Base-by-base conservation (phyloP, 2,888 invertebrate genomes). In the Serripes groenlandicus region DNA sequence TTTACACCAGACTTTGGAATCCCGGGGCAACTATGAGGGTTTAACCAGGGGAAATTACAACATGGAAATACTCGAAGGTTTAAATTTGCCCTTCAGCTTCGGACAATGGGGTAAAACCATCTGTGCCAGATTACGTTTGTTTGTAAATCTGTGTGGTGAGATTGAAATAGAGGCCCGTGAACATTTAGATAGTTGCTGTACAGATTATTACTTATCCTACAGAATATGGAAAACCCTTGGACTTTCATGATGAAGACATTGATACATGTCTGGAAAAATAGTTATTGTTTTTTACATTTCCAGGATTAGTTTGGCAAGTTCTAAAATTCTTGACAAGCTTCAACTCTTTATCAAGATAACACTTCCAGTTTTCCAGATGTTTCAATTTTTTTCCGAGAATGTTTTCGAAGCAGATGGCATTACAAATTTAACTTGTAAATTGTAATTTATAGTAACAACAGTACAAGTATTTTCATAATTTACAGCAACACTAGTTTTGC, bases 21-120 rank as follows among this genome's bases (percentile, higher is more conserved):
- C 78, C 21, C 21, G 86, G 34, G 86, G 86, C 26, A 86, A 86
- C 42, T 86, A 60, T 68, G 86, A 86, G 42, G 81, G 86, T 15
- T 79, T 77, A 0, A 37, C 34, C 15, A 86, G 81, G 37, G 85
- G 85, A 35, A 30, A 66, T 7, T 85, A 82, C 32, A 86, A 86
- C 54, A 34, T 79, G 30, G 79, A 86, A 23, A 60, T 86, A 3
- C 28, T 86, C 0, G 68, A 78, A 18, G 60, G 64, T 28, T 64
- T 78, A 21, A 64, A 75, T 42, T 32, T 83, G 28, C 78, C 86
- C 15, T 78, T 76, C 73, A 60, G 37, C 3, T 68, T 69, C 7
- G 66, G 42, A 2, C 21, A 26, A 18, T 83, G 86, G 83, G 86
- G 86, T 21, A 34, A 64, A 49, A 81, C 86, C 18, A 66, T 28